Evolutionary conservation across 2,113 vertebrate genomes (phyloP), one percentile per base, ranked within the genome.

Genomic region (Datnioides undecimradiatus): DNA sequence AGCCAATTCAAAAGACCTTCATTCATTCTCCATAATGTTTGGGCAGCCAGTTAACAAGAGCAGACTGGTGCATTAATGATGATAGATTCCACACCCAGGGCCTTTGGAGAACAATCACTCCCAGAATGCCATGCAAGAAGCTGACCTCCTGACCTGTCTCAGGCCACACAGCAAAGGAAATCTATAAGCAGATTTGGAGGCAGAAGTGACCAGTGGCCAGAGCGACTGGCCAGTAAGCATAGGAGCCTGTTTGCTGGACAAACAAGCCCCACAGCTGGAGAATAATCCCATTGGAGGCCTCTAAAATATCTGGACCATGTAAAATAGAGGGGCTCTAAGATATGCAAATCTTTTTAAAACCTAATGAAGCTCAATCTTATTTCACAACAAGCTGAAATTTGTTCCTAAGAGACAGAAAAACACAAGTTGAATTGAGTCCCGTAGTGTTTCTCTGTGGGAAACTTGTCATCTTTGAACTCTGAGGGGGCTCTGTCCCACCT

Each of bases 11-110:
- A 87, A 95, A 92, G 93, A 91, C 92, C 73, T 88, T 93, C 90
- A 94, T 96, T 95, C 95, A 94, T 95, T 95, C 89, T 94, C 94
- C 93, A 90, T 95, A 95, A 95, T 96, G 94, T 95, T 96, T 96
- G 94, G 93, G 93, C 93, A 92, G 94, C 93, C 92, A 78, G 91
- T 94, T 96, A 96, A 96, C 95, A 96, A 94, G 93, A 95, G 93
- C 79, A 79, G 93, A 94, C 94, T 90, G 95, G 95, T 93, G 96
- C 96, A 96, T 98, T 98, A 97, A 98, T 97, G 97, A 97, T 98
- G 97, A 98, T 97, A 95, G 96, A 98, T 98, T 97, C 96, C 95
- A 94, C 94, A 92, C 84, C 83, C 91, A 87, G 91, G 92, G 93
- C 95, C 95, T 96, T 87, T 93, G 93, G 91, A 95, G 95, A 94